Conservation (phyloP, 2,113 vertebrate species). For the Zosterops borbonicus region DNA sequence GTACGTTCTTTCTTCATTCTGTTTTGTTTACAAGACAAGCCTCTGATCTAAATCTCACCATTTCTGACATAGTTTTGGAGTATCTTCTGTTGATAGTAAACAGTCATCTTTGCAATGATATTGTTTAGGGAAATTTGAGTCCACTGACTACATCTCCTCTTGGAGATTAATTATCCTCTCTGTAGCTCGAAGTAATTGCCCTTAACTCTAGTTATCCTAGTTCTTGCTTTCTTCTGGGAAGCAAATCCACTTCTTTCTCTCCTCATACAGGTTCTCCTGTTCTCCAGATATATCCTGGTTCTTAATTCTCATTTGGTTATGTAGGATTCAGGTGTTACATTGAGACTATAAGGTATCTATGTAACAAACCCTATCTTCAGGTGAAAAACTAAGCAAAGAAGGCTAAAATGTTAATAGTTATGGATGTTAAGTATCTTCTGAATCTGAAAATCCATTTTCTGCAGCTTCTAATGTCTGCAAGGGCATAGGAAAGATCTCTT, state of each 20-base stretch:
- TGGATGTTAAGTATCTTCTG: neutral
- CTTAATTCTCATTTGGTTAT: neutral
- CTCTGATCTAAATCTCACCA: neutral
- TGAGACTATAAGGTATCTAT: neutral
- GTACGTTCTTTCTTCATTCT: neutral
- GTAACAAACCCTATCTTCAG: neutral
- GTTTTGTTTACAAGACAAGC: neutral
- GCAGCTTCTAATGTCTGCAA: neutral
- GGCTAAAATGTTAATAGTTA: neutral
- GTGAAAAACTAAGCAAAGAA: neutral
- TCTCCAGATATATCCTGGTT: neutral
- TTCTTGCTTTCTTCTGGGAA: neutral
- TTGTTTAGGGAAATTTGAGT: neutral
- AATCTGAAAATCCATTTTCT: neutral
- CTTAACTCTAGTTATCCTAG: neutral
- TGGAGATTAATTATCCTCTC: neutral
- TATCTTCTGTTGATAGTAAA: neutral
- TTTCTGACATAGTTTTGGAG: neutral
- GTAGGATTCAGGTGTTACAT: neutral
- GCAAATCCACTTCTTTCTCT: neutral
- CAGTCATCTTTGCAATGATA: neutral
- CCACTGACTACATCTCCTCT: neutral
- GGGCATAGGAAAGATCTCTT: neutral
- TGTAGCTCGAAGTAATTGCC: neutral
- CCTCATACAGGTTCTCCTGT: neutral